Conservation (phyloP, 2,113 vertebrate species). For the Boleophthalmus pectinirostris region DNA sequence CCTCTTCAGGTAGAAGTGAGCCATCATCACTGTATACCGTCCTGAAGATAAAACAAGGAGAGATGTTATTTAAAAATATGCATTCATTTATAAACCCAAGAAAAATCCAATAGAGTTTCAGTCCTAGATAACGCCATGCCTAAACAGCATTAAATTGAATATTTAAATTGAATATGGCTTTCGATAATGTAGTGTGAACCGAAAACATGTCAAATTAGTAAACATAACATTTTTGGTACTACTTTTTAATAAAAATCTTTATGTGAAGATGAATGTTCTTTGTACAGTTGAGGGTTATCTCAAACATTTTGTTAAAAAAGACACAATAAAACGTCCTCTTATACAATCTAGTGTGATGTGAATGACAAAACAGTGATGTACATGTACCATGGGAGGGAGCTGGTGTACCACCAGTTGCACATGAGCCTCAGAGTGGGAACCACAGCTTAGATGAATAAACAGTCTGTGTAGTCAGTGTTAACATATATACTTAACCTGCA, state of each 20-base stretch:
- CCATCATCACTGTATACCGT: conserved; percentile 96
- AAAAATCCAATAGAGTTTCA: background rate
- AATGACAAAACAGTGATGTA: background rate
- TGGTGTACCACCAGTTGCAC: background rate
- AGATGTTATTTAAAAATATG: background rate
- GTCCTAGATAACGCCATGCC: no score
- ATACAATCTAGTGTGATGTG: background rate
- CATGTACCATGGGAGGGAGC: background rate
- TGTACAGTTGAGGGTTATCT: no score
- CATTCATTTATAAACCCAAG: background rate
- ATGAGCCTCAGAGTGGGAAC: background rate
- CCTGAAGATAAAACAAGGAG: conserved; percentile 71
- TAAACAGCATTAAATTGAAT: no score
- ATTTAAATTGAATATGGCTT: no score
- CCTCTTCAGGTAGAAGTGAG: conserved; percentile 96
- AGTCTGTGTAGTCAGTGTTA: background rate
- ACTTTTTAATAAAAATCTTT: no score
- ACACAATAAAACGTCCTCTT: no score
- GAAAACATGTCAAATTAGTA: no score
- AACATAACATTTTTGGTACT: no score
- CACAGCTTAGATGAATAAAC: background rate
- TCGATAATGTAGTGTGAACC: no score
- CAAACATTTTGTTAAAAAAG: no score
- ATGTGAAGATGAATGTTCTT: background rate
- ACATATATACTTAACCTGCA: background rate